Conservation (phyloP, 2,797 vertebrate genomes). For the Picus viridis region DNA sequence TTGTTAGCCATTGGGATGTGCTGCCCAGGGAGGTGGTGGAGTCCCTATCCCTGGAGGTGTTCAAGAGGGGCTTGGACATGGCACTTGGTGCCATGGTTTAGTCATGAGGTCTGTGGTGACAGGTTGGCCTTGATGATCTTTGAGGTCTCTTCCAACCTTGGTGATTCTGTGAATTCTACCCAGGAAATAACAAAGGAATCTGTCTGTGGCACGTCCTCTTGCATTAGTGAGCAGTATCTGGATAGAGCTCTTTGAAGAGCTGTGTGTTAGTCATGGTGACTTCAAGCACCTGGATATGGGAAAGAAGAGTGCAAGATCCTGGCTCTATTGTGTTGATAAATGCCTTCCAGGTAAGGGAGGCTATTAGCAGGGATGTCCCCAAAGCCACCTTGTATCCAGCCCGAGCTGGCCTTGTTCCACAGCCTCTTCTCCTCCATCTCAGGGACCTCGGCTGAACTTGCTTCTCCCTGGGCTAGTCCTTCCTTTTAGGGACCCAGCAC, state of each 20-base stretch:
- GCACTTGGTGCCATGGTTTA: no score
- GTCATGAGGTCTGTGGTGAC: no score
- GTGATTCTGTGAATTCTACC: background rate
- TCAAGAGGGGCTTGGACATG: no score
- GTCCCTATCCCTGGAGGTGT: no score
- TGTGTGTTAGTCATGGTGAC: rapidly evolving
- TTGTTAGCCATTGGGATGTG: no score
- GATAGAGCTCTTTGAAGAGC: background rate
- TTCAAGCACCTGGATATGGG: background rate
- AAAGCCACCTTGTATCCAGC: background rate
- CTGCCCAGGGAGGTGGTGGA: no score
- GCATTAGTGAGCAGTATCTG: background rate
- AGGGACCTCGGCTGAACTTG: rapidly evolving
- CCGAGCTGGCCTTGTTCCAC: background rate
- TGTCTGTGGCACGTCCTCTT: background rate
- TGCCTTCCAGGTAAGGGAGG: background rate
- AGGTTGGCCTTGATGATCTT: no score
- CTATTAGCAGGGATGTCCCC: background rate
- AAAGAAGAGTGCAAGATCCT: background rate
- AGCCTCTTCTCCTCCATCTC: background rate
- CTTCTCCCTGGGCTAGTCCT: rapidly evolving
- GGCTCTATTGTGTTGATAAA: background rate
- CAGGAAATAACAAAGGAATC: background rate
- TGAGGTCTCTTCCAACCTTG: no score
- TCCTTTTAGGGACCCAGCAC: background rate